These are phyloP conservation scores for Cephus cinctus DNA, from an alignment of 1,140 invertebrate genomes.

Conservation along the genomic window DNA sequence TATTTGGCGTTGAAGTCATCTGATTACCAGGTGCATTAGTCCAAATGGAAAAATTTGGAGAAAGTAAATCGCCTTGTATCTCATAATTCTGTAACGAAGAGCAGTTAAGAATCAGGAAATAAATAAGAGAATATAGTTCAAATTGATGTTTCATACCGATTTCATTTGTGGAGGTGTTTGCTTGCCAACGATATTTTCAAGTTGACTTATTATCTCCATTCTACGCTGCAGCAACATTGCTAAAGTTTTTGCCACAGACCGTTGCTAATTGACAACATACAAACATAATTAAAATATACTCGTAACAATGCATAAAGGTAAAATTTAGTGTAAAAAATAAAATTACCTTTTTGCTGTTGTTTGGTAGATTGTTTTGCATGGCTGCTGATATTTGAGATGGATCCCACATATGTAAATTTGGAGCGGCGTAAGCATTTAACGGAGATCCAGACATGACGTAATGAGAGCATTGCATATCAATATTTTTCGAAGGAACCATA, in stretches of 20 bases:
- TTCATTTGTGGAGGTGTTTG: slow-evolving; percentile 52
- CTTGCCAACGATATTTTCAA: slow-evolving; percentile 65
- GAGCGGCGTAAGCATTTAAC: slow-evolving; percentile 38
- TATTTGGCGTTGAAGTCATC: slow-evolving; percentile 43
- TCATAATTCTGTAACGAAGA: slow-evolving; percentile 43
- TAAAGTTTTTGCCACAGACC: slow-evolving; percentile 59
- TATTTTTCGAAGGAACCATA: slow-evolving; percentile 38
- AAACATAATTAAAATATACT: slow-evolving; percentile 1
- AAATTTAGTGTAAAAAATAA: too few species aligned
- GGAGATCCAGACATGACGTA: slow-evolving; percentile 44
- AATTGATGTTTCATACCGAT: slow-evolving; percentile 28
- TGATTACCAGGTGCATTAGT: slow-evolving; percentile 44
- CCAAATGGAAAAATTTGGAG: slow-evolving; percentile 53
- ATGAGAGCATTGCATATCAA: slow-evolving; percentile 44
- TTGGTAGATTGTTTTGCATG: slow-evolving; percentile 37
- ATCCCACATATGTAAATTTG: slow-evolving; percentile 48
- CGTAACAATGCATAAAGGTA: not conserved
- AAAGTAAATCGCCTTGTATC: slow-evolving; percentile 42
- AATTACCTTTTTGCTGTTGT: slow-evolving; percentile 43
- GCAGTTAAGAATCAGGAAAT: not conserved
- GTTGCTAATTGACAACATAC: slow-evolving; percentile 35
- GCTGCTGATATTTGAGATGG: slow-evolving; percentile 37
- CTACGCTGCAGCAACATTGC: slow-evolving; percentile 66
- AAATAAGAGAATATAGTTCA: slow-evolving; percentile 4
- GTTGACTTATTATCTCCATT: slow-evolving; percentile 66